Conservation (phyloP, 2,888 invertebrate species). For the Meteorus colon region DNA sequence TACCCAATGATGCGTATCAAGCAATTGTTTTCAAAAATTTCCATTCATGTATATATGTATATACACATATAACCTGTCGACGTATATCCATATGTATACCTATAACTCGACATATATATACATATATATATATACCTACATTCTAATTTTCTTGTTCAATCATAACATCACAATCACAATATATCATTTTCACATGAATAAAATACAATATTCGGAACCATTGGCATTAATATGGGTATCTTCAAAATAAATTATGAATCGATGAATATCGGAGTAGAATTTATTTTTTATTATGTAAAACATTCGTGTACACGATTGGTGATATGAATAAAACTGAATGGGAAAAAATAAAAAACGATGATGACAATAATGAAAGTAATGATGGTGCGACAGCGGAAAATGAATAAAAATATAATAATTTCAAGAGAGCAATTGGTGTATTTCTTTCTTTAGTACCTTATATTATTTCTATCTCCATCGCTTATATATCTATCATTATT, state of each 20-base stretch:
- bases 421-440: no score
- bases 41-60: constrained; percentile 9
- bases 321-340: not conserved
- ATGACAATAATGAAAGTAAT: not conserved
- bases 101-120: no score
- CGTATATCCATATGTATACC: no score
- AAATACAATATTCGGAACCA: not conserved
- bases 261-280: not conserved
- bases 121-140: not conserved
- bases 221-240: not conserved
- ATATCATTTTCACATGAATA: not conserved
- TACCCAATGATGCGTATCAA: constrained; percentile 37
- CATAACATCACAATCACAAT: constrained; percentile 17
- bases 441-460: no score
- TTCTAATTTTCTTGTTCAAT: not conserved
- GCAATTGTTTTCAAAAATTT: constrained; percentile 21
- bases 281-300: not conserved
- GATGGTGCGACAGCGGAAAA: not conserved
- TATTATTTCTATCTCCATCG: no score
- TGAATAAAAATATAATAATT: no score
- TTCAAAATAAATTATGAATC: not conserved
- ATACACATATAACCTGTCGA: no score
- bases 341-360: not conserved
- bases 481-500: no score
- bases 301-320: not conserved